Percentiles rank a stretch among this genome's conserved stretches.
Evolutionary conservation across 2,113 vertebrate genomes (phyloP).

Genomic region (Aegotheles bennettii): DNA sequence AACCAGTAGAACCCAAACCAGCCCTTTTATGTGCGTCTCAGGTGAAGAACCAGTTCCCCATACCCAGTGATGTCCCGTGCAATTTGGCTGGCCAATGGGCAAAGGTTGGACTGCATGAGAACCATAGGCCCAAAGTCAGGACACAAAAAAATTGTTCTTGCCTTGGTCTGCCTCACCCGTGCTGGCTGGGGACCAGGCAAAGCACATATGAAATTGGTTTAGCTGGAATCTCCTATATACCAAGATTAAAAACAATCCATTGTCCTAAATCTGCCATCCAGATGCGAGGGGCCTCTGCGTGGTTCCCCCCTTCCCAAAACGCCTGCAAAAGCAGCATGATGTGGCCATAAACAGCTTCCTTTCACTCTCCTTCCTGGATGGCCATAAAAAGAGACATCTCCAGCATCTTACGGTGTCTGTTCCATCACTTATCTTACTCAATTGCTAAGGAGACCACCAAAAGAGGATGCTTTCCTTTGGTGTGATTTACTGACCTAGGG

Average conservation of each 20-base stretch:
- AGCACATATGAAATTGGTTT: conserved; percentile 9
- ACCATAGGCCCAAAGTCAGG: not conserved
- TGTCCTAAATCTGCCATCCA: conserved; percentile 22
- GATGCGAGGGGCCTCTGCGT: conserved; percentile 32
- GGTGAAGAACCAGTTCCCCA: not conserved
- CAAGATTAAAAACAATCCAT: not conserved
- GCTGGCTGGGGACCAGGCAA: not conserved
- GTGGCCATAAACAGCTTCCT: not conserved
- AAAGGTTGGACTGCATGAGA: not conserved
- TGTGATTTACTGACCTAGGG: not conserved
- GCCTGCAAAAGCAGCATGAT: not conserved
- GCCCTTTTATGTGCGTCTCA: not conserved
- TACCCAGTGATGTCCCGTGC: rapidly evolving
- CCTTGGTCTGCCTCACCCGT: not conserved
- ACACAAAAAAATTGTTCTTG: not conserved
- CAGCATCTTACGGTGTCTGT: not conserved
- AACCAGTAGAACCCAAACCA: not conserved
- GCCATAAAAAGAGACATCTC: not conserved
- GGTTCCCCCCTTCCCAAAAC: not conserved
- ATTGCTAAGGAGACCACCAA: not conserved
- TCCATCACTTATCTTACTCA: not conserved
- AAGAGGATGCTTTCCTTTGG: not conserved
- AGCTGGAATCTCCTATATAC: conserved; percentile 13
- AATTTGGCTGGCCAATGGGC: not conserved
- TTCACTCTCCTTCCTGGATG: not conserved